phyloP scores from a whole-genome alignment of 1,140 invertebrate genomes.

The Cherax destructor region DNA sequence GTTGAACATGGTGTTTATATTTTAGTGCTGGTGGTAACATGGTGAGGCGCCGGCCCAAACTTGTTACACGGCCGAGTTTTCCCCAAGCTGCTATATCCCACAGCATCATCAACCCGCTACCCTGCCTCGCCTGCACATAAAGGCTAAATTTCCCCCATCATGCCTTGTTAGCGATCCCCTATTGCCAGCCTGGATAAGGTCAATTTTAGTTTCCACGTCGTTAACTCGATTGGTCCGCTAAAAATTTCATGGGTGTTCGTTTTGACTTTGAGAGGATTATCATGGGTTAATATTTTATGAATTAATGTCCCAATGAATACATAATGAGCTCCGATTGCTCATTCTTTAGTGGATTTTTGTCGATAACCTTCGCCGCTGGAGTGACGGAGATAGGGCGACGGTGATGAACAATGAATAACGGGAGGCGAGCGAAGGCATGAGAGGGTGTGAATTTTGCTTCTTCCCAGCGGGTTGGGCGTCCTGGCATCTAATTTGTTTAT shows the following conservation, averaged over 20 bases:
- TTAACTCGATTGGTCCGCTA: conserved; percentile 49
- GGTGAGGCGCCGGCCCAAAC: neutral
- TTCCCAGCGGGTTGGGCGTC: conserved; percentile 44
- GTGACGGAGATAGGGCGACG: neutral
- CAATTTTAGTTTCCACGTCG: conserved; percentile 57
- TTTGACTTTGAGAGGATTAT: conserved; percentile 24
- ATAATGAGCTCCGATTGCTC: neutral
- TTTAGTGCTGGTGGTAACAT: too few species aligned
- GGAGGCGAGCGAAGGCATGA: conserved; percentile 32
- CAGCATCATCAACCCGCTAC: conserved; percentile 17
- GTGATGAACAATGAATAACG: conserved; percentile 25
- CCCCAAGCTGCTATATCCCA: conserved; percentile 30
- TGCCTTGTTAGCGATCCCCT: conserved; percentile 56
- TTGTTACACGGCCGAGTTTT: conserved; percentile 19
- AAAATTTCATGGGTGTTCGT: conserved; percentile 26
- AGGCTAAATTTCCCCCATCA: conserved; percentile 56
- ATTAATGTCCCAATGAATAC: conserved; percentile 52
- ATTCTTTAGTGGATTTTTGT: neutral
- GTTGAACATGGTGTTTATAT: too few species aligned
- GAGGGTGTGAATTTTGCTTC: conserved; percentile 31
- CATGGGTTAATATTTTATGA: conserved; percentile 38
- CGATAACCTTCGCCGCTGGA: neutral
- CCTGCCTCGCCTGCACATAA: conserved; percentile 22
- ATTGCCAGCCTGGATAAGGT: conserved; percentile 54
- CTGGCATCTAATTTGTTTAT: conserved; percentile 60